phyloP scores from a whole-genome alignment of 2,797 vertebrate species.

The Epinephelus awoara region DNA sequence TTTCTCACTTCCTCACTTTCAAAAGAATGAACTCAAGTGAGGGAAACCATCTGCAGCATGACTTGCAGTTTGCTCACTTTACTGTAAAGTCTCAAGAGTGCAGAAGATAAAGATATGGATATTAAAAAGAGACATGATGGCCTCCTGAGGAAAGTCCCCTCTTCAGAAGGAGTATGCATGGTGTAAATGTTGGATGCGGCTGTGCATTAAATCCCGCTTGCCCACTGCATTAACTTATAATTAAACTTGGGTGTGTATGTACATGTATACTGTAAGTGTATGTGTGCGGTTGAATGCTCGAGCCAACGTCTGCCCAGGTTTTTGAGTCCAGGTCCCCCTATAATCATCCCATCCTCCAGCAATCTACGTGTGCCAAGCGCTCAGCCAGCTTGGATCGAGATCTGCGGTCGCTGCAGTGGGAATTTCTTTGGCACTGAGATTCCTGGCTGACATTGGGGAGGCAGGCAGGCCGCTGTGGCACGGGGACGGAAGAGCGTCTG shows the following conservation, averaged over 20 bases:
- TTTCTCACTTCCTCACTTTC: constrained; percentile 32
- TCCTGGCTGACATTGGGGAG: constrained; percentile 65
- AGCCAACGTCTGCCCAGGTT: constrained; percentile 27
- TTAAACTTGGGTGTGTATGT: constrained; percentile 2
- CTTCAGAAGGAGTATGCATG: background rate
- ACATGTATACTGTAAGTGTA: background rate
- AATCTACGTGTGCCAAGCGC: constrained; percentile 22
- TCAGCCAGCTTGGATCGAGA: constrained; percentile 55
- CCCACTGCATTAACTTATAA: background rate
- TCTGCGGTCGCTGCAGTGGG: constrained; percentile 44
- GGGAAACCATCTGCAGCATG: constrained; percentile 34
- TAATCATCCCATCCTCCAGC: constrained; percentile 68
- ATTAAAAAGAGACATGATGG: background rate
- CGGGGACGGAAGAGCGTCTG: constrained; percentile 47
- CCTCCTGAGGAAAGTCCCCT: background rate
- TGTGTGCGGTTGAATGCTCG: constrained; percentile 16
- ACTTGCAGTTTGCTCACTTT: constrained; percentile 55
- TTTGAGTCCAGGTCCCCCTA: constrained; percentile 37
- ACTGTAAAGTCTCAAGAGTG: background rate
- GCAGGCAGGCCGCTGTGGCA: constrained; percentile 45
- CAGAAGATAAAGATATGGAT: background rate
- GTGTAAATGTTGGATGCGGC: background rate
- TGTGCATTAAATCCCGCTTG: background rate
- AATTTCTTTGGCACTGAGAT: constrained; percentile 71
- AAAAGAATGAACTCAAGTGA: constrained; percentile 18